Conservation (phyloP, 2,888 invertebrate species). For the Rhamnusium bicolor region DNA sequence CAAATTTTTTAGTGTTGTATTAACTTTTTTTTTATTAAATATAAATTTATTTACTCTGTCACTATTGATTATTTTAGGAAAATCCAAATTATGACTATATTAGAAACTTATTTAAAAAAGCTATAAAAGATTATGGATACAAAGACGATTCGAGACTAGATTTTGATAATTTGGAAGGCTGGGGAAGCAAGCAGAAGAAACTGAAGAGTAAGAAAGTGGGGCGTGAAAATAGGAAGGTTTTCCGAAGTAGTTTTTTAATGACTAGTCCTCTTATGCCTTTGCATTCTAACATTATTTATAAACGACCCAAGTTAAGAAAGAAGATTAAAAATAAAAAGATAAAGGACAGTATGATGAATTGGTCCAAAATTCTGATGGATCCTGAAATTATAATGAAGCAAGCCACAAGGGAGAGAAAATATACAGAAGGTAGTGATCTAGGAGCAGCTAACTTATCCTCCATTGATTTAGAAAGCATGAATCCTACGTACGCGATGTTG, state of each 20-base stretch:
- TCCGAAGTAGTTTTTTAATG: constrained; percentile 38
- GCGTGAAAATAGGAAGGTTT: constrained; percentile 21
- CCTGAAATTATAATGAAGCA: constrained; percentile 78
- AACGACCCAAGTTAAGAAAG: constrained; percentile 71
- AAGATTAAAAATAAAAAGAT: constrained; percentile 71
- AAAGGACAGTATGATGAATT: constrained; percentile 74
- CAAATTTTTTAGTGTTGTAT: background rate
- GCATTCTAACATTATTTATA: constrained; percentile 75
- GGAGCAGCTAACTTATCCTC: constrained; percentile 67
- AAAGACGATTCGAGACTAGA: constrained; percentile 67
- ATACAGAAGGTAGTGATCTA: constrained; percentile 70
- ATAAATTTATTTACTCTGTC: background rate
- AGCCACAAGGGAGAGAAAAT: constrained; percentile 65
- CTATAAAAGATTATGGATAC: constrained; percentile 75
- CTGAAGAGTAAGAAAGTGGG: constrained; percentile 36
- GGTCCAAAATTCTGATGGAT: constrained; percentile 79
- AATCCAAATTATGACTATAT: constrained; percentile 85
- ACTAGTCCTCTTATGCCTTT: constrained; percentile 61
- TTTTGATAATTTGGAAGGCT: constrained; percentile 69
- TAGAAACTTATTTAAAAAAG: constrained; percentile 79
- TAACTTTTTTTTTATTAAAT: background rate
- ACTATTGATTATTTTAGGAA: constrained; percentile 74
- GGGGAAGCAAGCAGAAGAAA: constrained; percentile 68
- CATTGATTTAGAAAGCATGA: constrained; percentile 72
- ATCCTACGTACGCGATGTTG: constrained; percentile 83